A percentile compares a stretch with the other conserved stretches of the same genome.
phyloP scores from a whole-genome alignment of 2,888 invertebrate genomes.

The Dynastes hyllus region DNA sequence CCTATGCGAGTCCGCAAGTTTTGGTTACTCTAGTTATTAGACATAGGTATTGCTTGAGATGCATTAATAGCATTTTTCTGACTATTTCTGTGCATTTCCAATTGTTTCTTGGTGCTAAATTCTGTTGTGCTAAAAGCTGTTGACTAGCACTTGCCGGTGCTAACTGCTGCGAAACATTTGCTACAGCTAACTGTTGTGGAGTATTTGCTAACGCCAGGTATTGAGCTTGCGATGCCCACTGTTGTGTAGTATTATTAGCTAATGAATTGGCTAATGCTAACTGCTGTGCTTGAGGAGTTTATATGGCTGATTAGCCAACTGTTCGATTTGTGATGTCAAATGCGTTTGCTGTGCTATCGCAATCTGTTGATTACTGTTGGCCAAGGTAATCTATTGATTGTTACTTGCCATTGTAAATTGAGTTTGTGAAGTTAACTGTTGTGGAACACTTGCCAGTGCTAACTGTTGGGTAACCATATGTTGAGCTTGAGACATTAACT shows the following conservation, averaged over 20 bases:
- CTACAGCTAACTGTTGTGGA: slow-evolving; percentile 64
- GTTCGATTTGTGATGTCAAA: slow-evolving; percentile 57
- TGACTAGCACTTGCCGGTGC: slow-evolving; percentile 63
- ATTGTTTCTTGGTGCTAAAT: slow-evolving; percentile 64
- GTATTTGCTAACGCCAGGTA: slow-evolving; percentile 65
- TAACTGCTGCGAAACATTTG: slow-evolving; percentile 65
- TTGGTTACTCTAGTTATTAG: slow-evolving; percentile 69
- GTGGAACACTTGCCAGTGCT: slow-evolving; percentile 60
- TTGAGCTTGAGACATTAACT: slow-evolving; percentile 63
- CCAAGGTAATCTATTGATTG: slow-evolving; percentile 65
- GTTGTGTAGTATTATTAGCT: slow-evolving; percentile 62
- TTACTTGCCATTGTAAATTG: slow-evolving; percentile 61
- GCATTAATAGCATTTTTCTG: slow-evolving; percentile 71
- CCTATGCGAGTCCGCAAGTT: too few species aligned
- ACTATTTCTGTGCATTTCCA: slow-evolving; percentile 66
- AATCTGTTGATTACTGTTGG: slow-evolving; percentile 63
- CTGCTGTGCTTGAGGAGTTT: slow-evolving; percentile 60
- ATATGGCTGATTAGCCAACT: slow-evolving; percentile 61
- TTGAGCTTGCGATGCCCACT: slow-evolving; percentile 62
- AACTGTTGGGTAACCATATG: slow-evolving; percentile 63
- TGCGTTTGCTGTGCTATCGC: slow-evolving; percentile 60
- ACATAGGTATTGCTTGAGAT: slow-evolving; percentile 75
- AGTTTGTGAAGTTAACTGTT: slow-evolving; percentile 65
- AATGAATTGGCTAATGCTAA: slow-evolving; percentile 58
- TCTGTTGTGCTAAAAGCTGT: slow-evolving; percentile 66